Evolutionary conservation across 2,888 invertebrate genomes (phyloP).

Genomic region (Chydorus sphaericus): DNA sequence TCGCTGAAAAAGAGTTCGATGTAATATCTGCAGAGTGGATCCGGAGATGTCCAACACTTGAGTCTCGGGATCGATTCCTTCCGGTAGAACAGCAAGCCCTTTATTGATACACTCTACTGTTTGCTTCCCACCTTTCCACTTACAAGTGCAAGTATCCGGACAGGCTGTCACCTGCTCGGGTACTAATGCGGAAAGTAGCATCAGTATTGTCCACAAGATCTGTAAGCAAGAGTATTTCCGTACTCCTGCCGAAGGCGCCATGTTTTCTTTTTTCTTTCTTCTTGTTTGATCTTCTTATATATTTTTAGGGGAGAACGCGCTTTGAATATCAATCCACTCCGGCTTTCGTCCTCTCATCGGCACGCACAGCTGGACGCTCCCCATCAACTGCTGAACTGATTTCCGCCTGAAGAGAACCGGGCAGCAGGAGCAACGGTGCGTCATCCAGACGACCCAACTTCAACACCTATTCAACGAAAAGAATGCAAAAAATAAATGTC

Average conservation of each 20-base stretch:
- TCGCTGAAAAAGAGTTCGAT: conserved; percentile 60
- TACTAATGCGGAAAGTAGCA: conserved; percentile 10
- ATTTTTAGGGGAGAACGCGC: too few species aligned
- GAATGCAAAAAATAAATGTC: too few species aligned
- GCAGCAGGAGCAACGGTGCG: too few species aligned
- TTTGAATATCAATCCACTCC: too few species aligned
- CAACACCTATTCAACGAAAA: too few species aligned
- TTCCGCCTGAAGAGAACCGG: too few species aligned
- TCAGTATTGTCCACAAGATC: background rate
- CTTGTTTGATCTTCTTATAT: too few species aligned
- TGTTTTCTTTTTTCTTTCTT: too few species aligned
- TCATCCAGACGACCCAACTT: too few species aligned
- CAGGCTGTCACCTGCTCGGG: conserved; percentile 39
- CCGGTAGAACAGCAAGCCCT: conserved; percentile 58
- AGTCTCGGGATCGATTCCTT: conserved; percentile 63
- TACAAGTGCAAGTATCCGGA: conserved; percentile 66
- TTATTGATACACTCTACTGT: conserved; percentile 74
- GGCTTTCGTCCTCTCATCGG: too few species aligned
- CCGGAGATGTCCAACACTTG: conserved; percentile 65
- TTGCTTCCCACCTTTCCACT: conserved; percentile 85
- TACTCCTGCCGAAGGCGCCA: background rate
- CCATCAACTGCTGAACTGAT: too few species aligned
- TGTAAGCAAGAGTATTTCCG: background rate
- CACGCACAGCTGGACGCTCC: too few species aligned
- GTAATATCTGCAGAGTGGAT: conserved; percentile 63